Evolutionary conservation across 2,797 vertebrate species (phyloP), one percentile per base, ranked within the genome.

Genomic region (Sparidentex hasta): DNA sequence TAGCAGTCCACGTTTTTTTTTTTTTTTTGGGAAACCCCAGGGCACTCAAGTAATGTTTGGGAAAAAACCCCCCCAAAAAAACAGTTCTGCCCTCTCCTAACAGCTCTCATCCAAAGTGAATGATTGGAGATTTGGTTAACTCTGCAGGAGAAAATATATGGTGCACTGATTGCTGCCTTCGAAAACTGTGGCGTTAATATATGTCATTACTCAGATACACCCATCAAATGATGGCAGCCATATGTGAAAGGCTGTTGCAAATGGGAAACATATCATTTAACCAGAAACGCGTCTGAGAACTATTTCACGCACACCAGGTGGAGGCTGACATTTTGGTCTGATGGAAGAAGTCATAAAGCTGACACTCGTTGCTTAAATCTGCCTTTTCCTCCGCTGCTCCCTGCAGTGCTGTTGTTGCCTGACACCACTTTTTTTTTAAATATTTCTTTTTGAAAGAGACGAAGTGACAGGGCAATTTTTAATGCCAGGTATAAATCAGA

Each of bases 281-380:
- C 14, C 23, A 25, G 63, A 44, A 61, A 51, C 38, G 43, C 5
- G 5, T 68, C 47, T 72, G 14, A 38, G 63, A 71, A 65, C 29
- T 18, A 27, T 75, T 75, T 78, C 56, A 58, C 5, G 4, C 62
- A 65, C 33, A 61, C 18, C 65, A 65, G 56, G 55, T 64, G 54
- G 71, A 72, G 14, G 58, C 44, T 76, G 72, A 73, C 71, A 74
- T 71, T 72, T 71, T 25, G 21, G 11, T 33, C 21, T 61, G 71
- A 79, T 56, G 47, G 52, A 82, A 55, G 61, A 11, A 18, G 59
- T 33, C 65, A 74, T 62, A 48, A 56, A 44, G 58, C 18, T 71
- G 52, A 54, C 38, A 76, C 52, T 56, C 55, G 13, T 16, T 12
- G 47, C 74, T 73, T 80, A 21, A 80, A 75, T 55, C 51, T 61